These are phyloP conservation scores for Odontophorus gujanensis DNA, from an alignment of 2,113 vertebrate species.

Conservation along the genomic window DNA sequence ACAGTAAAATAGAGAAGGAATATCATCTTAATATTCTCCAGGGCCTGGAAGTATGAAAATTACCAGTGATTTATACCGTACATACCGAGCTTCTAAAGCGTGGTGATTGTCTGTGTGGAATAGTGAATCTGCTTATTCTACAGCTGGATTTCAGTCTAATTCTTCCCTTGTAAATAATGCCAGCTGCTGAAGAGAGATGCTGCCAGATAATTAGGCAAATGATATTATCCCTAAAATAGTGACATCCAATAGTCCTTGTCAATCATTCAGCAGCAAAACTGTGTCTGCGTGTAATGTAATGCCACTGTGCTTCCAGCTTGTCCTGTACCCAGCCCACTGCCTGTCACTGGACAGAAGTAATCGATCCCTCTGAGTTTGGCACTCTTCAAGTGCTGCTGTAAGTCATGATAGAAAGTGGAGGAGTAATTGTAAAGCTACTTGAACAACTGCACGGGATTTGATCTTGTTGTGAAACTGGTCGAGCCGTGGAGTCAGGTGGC, in stretches of 20 bases:
- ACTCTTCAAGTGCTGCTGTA: not conserved
- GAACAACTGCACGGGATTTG: constrained; percentile 16
- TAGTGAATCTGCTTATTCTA: constrained; percentile 4
- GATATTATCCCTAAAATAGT: constrained; percentile 47
- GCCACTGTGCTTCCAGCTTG: not conserved
- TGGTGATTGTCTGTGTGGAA: not conserved
- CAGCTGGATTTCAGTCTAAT: constrained; percentile 35
- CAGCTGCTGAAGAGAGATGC: not conserved
- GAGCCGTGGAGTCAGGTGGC: not conserved
- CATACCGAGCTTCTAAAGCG: not conserved
- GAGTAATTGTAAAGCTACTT: constrained; percentile 26
- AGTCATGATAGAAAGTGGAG: constrained; percentile 31
- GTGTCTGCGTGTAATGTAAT: not conserved
- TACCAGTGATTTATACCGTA: not conserved
- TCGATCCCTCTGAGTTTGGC: constrained; percentile 25
- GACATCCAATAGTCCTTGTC: constrained; percentile 51
- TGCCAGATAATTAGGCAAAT: constrained; percentile 8
- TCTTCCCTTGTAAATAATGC: constrained; percentile 35
- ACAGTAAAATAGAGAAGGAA: not conserved
- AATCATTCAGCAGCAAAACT: constrained; percentile 33
- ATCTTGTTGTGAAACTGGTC: constrained; percentile 5
- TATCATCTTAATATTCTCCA: not conserved
- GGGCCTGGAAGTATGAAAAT: not conserved
- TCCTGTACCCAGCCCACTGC: constrained; percentile 10
- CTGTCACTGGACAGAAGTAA: constrained; percentile 22